Conservation (phyloP, 2,888 invertebrate genomes). For the Amphipoea lucens region DNA sequence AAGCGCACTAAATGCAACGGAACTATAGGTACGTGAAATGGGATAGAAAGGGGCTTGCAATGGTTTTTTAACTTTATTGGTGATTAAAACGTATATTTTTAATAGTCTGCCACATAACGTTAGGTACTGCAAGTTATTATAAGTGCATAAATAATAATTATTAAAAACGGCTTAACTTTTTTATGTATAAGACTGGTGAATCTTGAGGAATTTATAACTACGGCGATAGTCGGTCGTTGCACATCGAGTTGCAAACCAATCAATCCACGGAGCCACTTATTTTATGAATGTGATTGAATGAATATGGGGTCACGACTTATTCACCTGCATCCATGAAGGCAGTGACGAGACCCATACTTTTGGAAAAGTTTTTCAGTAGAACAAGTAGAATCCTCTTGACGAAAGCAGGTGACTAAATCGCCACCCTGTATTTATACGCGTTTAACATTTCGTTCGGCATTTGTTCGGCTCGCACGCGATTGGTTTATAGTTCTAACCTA, state of each 20-base stretch:
- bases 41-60: too few relatives aligned
- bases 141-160: neutral
- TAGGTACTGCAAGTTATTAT: neutral
- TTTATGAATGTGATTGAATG: neutral
- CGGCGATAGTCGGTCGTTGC: neutral
- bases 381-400: neutral
- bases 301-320: neutral
- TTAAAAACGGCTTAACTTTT: neutral
- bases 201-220: neutral
- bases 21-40: neutral
- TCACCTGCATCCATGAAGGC: neutral
- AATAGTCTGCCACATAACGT: neutral
- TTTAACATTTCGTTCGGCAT: too few relatives aligned
- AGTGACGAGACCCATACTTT: neutral
- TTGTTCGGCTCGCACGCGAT: too few relatives aligned
- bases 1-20: neutral
- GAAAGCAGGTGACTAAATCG: neutral
- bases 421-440: neutral
- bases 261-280: neutral
- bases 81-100: neutral
- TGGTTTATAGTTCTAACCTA: too few relatives aligned
- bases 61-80: neutral
- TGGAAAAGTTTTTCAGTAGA: neutral
- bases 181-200: neutral
- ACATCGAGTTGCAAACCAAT: neutral